These are phyloP conservation scores for Cremastinae sp. DNA, from an alignment of 2,888 invertebrate genomes.

Conservation along the genomic window DNA sequence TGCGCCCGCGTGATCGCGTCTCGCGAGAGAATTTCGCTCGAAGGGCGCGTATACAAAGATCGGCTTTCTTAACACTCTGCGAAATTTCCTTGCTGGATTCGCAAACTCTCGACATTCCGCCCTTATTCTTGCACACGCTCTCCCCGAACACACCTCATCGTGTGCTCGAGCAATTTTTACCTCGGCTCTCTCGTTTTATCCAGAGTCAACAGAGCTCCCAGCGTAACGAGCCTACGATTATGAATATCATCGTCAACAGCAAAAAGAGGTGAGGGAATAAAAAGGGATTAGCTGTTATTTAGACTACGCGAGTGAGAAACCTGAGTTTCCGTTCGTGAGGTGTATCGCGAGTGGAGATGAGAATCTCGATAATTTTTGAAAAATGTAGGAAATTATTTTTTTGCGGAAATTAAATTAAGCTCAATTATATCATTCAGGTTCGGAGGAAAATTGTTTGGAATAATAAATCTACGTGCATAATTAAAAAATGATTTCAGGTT, in stretches of 20 bases:
- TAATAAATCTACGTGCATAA: too few species aligned
- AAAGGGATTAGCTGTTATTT: conserved; percentile 42
- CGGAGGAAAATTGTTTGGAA: too few species aligned
- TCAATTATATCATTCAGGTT: too few species aligned
- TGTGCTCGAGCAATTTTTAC: too few species aligned
- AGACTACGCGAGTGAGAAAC: conserved; percentile 39
- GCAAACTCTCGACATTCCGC: not conserved
- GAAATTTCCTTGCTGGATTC: not conserved
- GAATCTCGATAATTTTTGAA: too few species aligned
- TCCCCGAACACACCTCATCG: not conserved
- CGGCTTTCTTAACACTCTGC: conserved; percentile 46
- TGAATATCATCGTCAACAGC: conserved; percentile 26
- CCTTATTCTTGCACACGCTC: not conserved
- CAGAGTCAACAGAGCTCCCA: conserved; percentile 29
- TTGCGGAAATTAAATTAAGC: too few species aligned
- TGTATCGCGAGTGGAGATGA: too few species aligned
- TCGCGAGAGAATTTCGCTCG: conserved; percentile 18
- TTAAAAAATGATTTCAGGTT: too few species aligned
- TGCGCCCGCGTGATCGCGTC: conserved; percentile 44
- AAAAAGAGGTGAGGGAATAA: not conserved
- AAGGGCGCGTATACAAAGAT: conserved; percentile 33
- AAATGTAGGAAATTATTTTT: too few species aligned
- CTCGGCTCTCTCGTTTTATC: conserved; percentile 17
- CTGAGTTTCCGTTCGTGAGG: conserved; percentile 32
- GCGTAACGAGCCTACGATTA: conserved; percentile 6